Evolutionary conservation across 2,797 vertebrate genomes (phyloP).

Genomic region (Mus spretus): DNA sequence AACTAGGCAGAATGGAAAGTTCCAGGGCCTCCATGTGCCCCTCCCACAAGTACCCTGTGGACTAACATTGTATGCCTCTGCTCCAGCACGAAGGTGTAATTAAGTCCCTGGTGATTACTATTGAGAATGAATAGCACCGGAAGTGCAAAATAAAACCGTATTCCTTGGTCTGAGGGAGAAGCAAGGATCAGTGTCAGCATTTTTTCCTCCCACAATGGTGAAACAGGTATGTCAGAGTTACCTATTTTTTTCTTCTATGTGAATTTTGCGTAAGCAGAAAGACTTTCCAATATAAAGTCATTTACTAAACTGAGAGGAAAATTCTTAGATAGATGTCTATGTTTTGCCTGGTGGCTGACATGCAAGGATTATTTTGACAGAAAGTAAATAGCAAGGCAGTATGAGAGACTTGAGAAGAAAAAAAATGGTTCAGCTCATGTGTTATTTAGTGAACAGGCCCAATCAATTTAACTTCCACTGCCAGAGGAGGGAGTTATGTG

Average conservation of each 20-base stretch:
- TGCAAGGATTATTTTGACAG: slow-evolving; percentile 78
- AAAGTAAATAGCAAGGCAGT: slow-evolving; percentile 79
- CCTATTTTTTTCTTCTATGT: neutral
- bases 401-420: slow-evolving; percentile 51
- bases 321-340: slow-evolving; percentile 74
- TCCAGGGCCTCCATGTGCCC: neutral
- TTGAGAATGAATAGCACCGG: slow-evolving; percentile 2
- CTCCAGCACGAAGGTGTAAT: neutral
- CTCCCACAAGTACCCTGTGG: too few species aligned
- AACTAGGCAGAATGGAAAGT: neutral
- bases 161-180: slow-evolving; percentile 65
- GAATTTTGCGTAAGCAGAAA: slow-evolving; percentile 74
- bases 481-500: slow-evolving; percentile 65
- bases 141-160: slow-evolving; percentile 25
- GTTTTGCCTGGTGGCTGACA: slow-evolving; percentile 74
- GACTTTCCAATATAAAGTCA: slow-evolving; percentile 64
- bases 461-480: slow-evolving; percentile 58
- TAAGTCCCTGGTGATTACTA: slow-evolving; percentile 28
- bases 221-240: slow-evolving; percentile 69
- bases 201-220: neutral
- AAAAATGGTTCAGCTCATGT: slow-evolving; percentile 65
- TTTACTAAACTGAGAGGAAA: slow-evolving; percentile 80
- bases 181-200: slow-evolving; percentile 27
- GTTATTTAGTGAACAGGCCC: slow-evolving; percentile 71
- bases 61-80: neutral